Percentiles rank a stretch among this genome's conserved stretches.
Evolutionary conservation across 1,140 invertebrate species (phyloP).

Genomic region (Pentalonia nigronervosa): DNA sequence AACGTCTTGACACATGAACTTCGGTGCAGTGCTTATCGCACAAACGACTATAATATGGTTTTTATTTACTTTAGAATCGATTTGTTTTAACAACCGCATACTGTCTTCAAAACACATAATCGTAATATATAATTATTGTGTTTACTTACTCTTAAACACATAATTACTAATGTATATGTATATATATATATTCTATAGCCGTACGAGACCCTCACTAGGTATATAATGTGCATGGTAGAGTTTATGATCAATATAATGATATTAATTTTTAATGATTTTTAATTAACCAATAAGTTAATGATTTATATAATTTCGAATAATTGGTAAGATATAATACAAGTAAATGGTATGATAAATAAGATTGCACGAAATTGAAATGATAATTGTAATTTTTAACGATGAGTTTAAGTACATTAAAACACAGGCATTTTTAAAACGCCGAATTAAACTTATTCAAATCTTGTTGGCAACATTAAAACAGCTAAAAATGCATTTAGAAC

Average conservation of each 20-base stretch:
- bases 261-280: no score
- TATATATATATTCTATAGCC: neutral
- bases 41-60: neutral
- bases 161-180: no score
- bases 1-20: slow-evolving; percentile 16
- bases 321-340: neutral
- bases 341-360: neutral
- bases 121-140: neutral
- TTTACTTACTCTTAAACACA: neutral
- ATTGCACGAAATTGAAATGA: neutral
- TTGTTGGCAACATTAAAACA: neutral
- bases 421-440: neutral
- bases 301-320: neutral
- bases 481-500: neutral
- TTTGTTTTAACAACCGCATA: neutral
- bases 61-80: neutral
- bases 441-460: neutral
- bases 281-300: neutral
- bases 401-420: neutral
- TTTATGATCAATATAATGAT: no score
- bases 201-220: no score
- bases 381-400: no score
- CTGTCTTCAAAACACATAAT: neutral
- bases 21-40: neutral
- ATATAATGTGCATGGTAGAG: no score